Base-by-base conservation (phyloP, 2,797 vertebrate species). In the Rhabdomys pumilio region DNA sequence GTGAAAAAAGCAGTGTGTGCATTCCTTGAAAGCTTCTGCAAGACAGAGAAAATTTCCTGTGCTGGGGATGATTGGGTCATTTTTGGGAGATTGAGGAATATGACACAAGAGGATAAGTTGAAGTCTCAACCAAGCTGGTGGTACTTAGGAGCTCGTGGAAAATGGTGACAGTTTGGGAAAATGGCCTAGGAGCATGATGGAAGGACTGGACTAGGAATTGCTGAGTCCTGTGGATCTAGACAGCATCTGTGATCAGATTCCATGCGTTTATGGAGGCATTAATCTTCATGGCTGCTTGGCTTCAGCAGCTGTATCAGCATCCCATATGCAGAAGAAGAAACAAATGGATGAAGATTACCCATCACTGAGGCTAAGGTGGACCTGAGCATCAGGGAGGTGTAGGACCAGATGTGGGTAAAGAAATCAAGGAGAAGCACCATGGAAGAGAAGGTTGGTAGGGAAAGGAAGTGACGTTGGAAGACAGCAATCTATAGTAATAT, bases 281-380 rank as follows among this genome's bases (percentile, higher is more conserved):
- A 22, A 26, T 95, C 91, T 93, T 94, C 75, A 91, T 4, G 47
- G 85, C 26, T 89, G 69, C 69, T 89, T 91, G 96, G 44, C 55
- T 93, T 87, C 24, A 72, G 85, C 81, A 90, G 90, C 92, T 55
- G 44, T 55, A 55, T 44, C 84, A 75, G 83, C 67, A 93, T 9
- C 34, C 17, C 63, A 22, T 31, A 31, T 15, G 61, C 34, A 63
- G 81, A 80, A 88, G 69, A 79, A 83, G 77, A 14, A 14, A 13
- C 12, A 85, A 89, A n/a, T 47, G 81, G 55, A 53, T 41, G 65
- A 59, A 82, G 91, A 57, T 55, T 82, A 84, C 15, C n/a, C 80
- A 41, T 17, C 22, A 3, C 20, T 10, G 34, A 76, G 17, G 65
- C 38, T 73, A 41, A 47, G 34, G 11, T 61, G 55, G 22, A 19